Base-by-base conservation (phyloP, 2,113 vertebrate species). In the Tichodroma muraria region DNA sequence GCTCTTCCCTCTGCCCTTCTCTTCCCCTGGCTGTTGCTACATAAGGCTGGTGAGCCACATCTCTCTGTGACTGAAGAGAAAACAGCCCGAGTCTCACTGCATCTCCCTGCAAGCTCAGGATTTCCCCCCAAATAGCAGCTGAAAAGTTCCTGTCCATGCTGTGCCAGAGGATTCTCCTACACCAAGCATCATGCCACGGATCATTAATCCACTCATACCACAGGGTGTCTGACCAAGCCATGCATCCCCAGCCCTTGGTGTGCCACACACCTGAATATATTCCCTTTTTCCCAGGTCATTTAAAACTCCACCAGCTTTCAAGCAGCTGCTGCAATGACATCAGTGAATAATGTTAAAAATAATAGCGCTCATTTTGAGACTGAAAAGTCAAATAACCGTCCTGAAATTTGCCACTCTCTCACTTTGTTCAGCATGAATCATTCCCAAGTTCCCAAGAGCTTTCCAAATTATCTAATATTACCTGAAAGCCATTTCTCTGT, bases 121-220 rank as follows among this genome's bases (percentile, higher is more conserved):
- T 69, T 73, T 61, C 8, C 49, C 57, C 35, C 61, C 11, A 5
- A n/a, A n/a, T 0, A 45, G 28, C 64, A 84, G 35, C 87, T 61
- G 56, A 18, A 38, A 23, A 35, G 35, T 28, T 50, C 21, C 53
- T 49, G 45, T 28, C 63, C 4, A 0, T 37, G 66, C 75, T 56
- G 38, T 7, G 14, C 61, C 4, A 1, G 40, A 75, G 63, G 69
- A 64, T 83, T 85, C 20, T 82, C 11, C 7, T 18, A 11, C 49
- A 9, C 10, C 35, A 5, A 8, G 15, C 38, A 59, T 54, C 40
- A 0, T 6, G 14, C 24, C 37, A 15, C 4, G 66, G 69, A 38
- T 50, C 2, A 0, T 25, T 49, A 60, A 76, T 45, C 17, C 22
- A 12, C 23, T 7, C 2, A 0, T 23, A 42, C 42, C 8, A 1